These are phyloP conservation scores for Leptobrachium ailaonicum DNA, from an alignment of 2,113 vertebrate genomes.

Conservation along the genomic window DNA sequence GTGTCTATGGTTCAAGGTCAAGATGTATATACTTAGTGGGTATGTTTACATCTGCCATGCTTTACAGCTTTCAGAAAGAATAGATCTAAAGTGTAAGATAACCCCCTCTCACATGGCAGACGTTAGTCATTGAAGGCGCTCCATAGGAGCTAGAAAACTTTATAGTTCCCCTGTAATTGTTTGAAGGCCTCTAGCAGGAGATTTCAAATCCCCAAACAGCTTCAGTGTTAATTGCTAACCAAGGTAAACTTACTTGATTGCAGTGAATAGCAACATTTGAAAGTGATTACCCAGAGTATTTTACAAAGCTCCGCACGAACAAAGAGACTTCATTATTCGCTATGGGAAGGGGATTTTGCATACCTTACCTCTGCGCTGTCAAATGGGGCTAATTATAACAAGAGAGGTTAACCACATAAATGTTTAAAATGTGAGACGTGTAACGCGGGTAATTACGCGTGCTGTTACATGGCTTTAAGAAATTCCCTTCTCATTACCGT, in stretches of 20 bases:
- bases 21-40: slow-evolving; percentile 40
- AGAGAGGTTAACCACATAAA: background rate
- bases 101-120: slow-evolving; percentile 1
- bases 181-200: slow-evolving; percentile 11
- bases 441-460: background rate
- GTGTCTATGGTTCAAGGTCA: slow-evolving; percentile 46
- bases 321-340: background rate
- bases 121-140: slow-evolving; percentile 37
- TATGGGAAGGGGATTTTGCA: background rate
- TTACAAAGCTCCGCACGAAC: background rate
- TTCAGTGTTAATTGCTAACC: slow-evolving; percentile 18
- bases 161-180: slow-evolving; percentile 40
- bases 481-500: background rate
- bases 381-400: background rate
- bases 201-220: background rate
- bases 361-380: background rate
- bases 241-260: background rate
- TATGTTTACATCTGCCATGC: slow-evolving; percentile 40
- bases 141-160: slow-evolving; percentile 41
- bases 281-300: slow-evolving; percentile 1
- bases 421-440: background rate
- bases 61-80: slow-evolving; percentile 36
- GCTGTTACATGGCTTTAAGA: background rate
- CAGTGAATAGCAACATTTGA: background rate
- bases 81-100: slow-evolving; percentile 27